These are phyloP conservation scores for Tragelaphus eurycerus DNA, from an alignment of 2,797 vertebrate genomes.

Conservation along the genomic window DNA sequence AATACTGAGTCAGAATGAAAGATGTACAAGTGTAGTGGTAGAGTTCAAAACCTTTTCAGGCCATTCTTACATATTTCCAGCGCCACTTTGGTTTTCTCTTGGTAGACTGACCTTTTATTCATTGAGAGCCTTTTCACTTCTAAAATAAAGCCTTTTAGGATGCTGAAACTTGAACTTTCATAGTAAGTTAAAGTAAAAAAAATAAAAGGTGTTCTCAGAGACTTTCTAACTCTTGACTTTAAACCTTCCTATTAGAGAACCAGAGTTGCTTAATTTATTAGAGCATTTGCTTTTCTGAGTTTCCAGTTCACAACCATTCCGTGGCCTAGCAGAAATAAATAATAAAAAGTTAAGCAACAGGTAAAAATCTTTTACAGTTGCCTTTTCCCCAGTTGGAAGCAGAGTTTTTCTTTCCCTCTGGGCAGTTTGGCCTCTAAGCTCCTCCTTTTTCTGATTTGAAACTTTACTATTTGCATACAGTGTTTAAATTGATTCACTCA, in stretches of 20 bases:
- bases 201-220: background rate
- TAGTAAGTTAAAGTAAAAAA: background rate
- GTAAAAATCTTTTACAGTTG: slow-evolving; percentile 44
- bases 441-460: background rate
- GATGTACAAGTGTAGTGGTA: background rate
- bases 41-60: background rate
- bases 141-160: slow-evolving; percentile 3
- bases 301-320: background rate
- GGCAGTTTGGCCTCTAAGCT: background rate
- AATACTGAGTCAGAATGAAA: background rate
- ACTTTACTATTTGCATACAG: background rate
- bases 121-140: slow-evolving; percentile 3
- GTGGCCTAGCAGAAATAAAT: background rate
- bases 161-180: slow-evolving; percentile 25
- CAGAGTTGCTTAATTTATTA: slow-evolving; percentile 39
- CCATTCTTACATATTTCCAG: background rate
- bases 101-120: background rate
- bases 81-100: background rate
- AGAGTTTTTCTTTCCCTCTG: slow-evolving; percentile 2
- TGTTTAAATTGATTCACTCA: slow-evolving; percentile 7
- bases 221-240: slow-evolving; percentile 31
- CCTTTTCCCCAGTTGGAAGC: slow-evolving; percentile 40
- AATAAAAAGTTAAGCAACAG: slow-evolving; percentile 47
- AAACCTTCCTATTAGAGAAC: background rate
- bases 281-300: slow-evolving; percentile 48